These are phyloP conservation scores for Gortyna flavago DNA, from an alignment of 2,888 invertebrate species.

Conservation along the genomic window DNA sequence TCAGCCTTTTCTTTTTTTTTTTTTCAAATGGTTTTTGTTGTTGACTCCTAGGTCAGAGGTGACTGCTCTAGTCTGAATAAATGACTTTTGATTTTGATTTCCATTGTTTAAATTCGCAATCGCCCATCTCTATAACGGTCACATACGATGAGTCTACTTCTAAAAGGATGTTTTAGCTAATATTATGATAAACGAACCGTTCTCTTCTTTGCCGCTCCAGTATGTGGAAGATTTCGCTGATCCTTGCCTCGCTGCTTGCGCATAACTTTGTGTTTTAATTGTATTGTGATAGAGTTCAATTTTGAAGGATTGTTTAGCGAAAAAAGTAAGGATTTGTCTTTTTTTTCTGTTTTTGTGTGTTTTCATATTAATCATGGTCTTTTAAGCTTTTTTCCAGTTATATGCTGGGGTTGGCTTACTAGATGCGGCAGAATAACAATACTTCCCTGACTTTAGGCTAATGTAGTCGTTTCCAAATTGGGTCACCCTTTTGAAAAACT, in stretches of 20 bases:
- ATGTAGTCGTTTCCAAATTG: neutral
- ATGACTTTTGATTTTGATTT: no score
- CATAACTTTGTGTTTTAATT: slow-evolving; percentile 84
- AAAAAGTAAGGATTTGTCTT: neutral
- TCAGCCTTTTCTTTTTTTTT: no score
- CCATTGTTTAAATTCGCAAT: slow-evolving; percentile 39
- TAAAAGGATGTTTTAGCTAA: slow-evolving; percentile 69
- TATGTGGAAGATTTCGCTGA: slow-evolving; percentile 86
- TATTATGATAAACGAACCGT: slow-evolving; percentile 82
- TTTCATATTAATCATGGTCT: neutral
- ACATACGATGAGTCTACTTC: slow-evolving; percentile 79
- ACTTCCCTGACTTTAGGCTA: neutral
- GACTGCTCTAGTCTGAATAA: no score
- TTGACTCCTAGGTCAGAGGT: no score
- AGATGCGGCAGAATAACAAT: neutral
- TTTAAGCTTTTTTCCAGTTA: neutral
- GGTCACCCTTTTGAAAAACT: neutral
- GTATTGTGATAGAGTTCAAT: slow-evolving; percentile 61
- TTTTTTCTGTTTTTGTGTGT: neutral
- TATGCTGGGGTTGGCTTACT: neutral
- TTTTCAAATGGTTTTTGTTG: no score
- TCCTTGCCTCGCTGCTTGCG: slow-evolving; percentile 89
- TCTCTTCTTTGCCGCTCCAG: slow-evolving; percentile 89
- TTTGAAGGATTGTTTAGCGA: slow-evolving; percentile 38
- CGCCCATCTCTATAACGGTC: slow-evolving; percentile 66